Base-by-base conservation (phyloP, 2,113 vertebrate genomes). In the Sclerurus mexicanus region DNA sequence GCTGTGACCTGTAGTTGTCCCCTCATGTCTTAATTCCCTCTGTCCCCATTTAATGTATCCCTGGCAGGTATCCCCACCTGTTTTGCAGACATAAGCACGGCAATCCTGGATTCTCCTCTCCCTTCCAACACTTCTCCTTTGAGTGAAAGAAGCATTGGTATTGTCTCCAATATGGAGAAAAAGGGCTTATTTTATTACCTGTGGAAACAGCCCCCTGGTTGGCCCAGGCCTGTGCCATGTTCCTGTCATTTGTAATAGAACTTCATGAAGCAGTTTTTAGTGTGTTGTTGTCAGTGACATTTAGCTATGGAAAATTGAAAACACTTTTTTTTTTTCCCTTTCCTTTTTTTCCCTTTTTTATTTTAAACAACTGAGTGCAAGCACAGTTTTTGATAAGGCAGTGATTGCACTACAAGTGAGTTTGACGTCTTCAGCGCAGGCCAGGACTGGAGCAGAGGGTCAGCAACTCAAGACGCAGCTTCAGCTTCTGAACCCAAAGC, bases 91-190 rank as follows among this genome's bases (percentile, higher is more conserved):
- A 11, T n/a, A 52, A 75, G 35, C 33, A 8, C 0, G 0, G 37
- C 18, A n/a, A 24, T 2, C 2, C 30, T 53, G 53, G 35, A 62
- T 59, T 14, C 6, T 27, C 12, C 62, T 40, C 39, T 24, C 39
- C 1, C 1, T 12, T 50, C 16, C 4, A 18, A 42, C 12, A 2
- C 14, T 66, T 50, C 27, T 56, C 27, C 47, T 78, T 35, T 0
- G 0, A 53, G 23, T 28, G n/a, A 50, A 37, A 37, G n/a, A 82
- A 59, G 12, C 20, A 10, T 7, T 0, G 0, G 3, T n/a, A 2
- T 33, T 12, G 20, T 23, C 39, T 76, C 28, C 37, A 76, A 39
- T 20, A 33, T 4, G 42, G 47, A 83, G 47, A 12, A 44, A 58
- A 78, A 44, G 18, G 9, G 17, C 23, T 71, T 55, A 9, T 16